These are phyloP conservation scores for Ophiothrix spiculata DNA, from an alignment of 35 echinoderm and acorn worm species.

Conservation along the genomic window DNA sequence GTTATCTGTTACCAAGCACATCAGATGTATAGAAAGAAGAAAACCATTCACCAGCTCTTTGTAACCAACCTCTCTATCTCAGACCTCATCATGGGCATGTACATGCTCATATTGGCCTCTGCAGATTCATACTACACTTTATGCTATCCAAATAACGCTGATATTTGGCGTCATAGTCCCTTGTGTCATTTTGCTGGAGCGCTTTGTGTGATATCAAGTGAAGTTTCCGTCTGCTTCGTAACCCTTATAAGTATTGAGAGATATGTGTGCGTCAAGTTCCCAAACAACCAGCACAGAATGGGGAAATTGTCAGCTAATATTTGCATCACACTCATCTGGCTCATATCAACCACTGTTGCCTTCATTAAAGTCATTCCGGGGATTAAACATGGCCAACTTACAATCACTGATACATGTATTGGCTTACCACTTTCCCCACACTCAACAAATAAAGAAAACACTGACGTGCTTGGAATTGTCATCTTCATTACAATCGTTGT, in stretches of 20 bases:
- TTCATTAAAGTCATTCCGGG: not conserved
- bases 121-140: not conserved
- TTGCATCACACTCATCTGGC: not conserved
- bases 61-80: not conserved
- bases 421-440: not conserved
- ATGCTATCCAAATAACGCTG: not conserved
- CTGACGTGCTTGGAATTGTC: not conserved
- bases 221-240: not conserved
- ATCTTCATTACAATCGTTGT: not conserved
- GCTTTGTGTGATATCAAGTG: not conserved
- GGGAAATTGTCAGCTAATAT: not conserved
- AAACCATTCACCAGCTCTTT: not conserved
- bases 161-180: not conserved
- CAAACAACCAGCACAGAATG: not conserved
- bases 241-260: not conserved
- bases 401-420: not conserved
- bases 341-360: not conserved
- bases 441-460: not conserved
- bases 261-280: not conserved
- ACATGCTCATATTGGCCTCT: not conserved
- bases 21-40: not conserved
- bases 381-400: not conserved
- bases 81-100: not conserved
- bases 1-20: not conserved
- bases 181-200: not conserved